phyloP scores from a whole-genome alignment of 92 coral and sea anemone genomes.

The Heteractis magnifica region DNA sequence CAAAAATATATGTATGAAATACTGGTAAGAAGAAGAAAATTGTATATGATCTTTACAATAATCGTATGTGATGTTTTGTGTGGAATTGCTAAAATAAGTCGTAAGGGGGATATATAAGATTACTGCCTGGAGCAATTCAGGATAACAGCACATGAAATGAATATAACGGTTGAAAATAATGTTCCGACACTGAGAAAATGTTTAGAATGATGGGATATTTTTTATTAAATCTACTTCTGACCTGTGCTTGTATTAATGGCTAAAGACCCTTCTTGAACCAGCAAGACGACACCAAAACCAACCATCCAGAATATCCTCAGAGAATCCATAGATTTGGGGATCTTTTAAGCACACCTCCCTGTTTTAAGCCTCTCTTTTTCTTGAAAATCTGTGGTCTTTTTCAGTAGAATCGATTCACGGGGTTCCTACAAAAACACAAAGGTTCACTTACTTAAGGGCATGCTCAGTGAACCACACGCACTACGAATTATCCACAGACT shows the following conservation, averaged over 20 bases:
- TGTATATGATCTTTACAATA: background rate
- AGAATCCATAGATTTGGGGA: background rate
- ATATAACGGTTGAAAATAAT: background rate
- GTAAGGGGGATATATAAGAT: background rate
- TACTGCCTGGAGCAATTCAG: background rate
- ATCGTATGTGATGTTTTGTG: background rate
- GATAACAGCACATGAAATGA: background rate
- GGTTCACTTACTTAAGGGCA: too few relatives aligned
- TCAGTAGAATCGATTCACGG: background rate
- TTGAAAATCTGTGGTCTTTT: background rate
- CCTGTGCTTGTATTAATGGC: slow-evolving; percentile 19
- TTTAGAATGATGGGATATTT: background rate
- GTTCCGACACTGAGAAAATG: background rate
- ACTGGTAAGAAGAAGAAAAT: too few relatives aligned
- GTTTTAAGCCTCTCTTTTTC: background rate
- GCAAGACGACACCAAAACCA: background rate
- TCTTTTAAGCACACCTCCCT: background rate
- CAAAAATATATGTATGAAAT: too few relatives aligned
- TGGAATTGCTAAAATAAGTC: background rate
- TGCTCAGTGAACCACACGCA: background rate
- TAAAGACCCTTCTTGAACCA: background rate
- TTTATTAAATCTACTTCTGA: background rate
- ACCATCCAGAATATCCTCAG: background rate
- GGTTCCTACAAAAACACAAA: background rate
- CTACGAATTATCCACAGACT: background rate